Percentiles rank a stretch among this genome's conserved stretches.
Conservation (phyloP, 2,113 vertebrate species). For the Pogona vitticeps region DNA sequence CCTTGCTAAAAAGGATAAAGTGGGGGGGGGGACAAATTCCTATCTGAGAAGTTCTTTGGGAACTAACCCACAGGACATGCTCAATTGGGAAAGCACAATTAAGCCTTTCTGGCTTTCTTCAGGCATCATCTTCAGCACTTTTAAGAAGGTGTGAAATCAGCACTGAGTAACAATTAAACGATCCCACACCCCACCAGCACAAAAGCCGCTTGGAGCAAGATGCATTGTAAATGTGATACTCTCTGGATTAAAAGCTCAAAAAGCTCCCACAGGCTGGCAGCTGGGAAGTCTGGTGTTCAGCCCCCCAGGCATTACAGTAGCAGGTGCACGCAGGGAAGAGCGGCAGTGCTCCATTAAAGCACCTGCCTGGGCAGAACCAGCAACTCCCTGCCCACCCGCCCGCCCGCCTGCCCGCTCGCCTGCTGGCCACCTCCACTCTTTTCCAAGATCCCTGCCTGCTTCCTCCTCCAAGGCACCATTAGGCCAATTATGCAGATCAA, state of each 20-base stretch:
- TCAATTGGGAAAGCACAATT: slow-evolving; percentile 72
- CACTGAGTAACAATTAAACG: slow-evolving; percentile 74
- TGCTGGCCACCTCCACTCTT: slow-evolving; percentile 18
- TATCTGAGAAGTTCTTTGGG: slow-evolving; percentile 64
- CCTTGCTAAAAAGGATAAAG: slow-evolving; percentile 57
- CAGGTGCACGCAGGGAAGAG: slow-evolving; percentile 71
- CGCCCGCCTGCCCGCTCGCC: background rate
- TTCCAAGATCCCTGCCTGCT: slow-evolving; percentile 18
- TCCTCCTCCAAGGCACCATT: slow-evolving; percentile 38
- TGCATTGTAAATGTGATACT: slow-evolving; percentile 74
- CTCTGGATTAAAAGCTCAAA: slow-evolving; percentile 51
- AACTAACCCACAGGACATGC: slow-evolving; percentile 65
- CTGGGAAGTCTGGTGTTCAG: slow-evolving; percentile 54
- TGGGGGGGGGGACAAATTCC: slow-evolving; percentile 52
- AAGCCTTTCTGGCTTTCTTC: slow-evolving; percentile 63
- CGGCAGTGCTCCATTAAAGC: slow-evolving; percentile 43
- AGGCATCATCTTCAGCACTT: slow-evolving; percentile 65
- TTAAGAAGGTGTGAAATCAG: slow-evolving; percentile 81
- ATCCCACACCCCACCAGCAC: slow-evolving; percentile 49
- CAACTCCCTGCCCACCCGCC: background rate
- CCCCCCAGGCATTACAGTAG: slow-evolving; percentile 49
- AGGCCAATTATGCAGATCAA: slow-evolving; percentile 60
- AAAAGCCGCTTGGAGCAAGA: slow-evolving; percentile 71
- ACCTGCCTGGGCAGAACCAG: slow-evolving; percentile 64
- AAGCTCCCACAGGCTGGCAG: slow-evolving; percentile 60